Conservation (phyloP, 2,797 vertebrate species). For the Pseudopleuronectes americanus region DNA sequence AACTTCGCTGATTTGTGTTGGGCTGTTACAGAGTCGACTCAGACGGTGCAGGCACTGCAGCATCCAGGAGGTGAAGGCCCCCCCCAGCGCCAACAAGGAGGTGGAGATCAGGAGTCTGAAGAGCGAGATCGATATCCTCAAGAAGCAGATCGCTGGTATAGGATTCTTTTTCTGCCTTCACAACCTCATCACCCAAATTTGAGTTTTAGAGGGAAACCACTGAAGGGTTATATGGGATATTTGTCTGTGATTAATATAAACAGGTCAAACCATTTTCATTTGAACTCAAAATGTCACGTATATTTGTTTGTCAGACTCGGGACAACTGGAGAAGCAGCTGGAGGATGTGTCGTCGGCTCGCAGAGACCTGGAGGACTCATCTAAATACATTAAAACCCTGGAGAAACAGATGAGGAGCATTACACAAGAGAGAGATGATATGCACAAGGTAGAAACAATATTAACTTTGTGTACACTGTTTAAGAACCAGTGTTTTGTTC, state of each 20-base stretch:
- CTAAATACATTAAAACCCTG: slow-evolving; percentile 89
- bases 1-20: neutral
- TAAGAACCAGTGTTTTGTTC: neutral
- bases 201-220: neutral
- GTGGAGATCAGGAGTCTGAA: slow-evolving; percentile 94
- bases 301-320: slow-evolving; percentile 83
- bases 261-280: neutral
- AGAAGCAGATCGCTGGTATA: slow-evolving; percentile 93
- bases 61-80: slow-evolving; percentile 89
- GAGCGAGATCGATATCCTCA: slow-evolving; percentile 94
- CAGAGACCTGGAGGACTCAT: slow-evolving; percentile 91
- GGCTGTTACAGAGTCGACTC: slow-evolving; percentile 88
- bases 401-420: slow-evolving; percentile 93
- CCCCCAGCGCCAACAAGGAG: slow-evolving; percentile 88
- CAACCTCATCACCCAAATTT: neutral
- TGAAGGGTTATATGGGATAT: neutral
- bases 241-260: neutral
- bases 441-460: slow-evolving; percentile 89
- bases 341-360: slow-evolving; percentile 88
- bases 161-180: neutral
- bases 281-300: neutral
- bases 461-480: neutral
- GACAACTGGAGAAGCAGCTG: slow-evolving; percentile 90
- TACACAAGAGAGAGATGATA: slow-evolving; percentile 91
- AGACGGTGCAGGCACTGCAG: slow-evolving; percentile 94